Conservation (phyloP, 2,888 invertebrate genomes). For the Ectemnius lituratus region DNA sequence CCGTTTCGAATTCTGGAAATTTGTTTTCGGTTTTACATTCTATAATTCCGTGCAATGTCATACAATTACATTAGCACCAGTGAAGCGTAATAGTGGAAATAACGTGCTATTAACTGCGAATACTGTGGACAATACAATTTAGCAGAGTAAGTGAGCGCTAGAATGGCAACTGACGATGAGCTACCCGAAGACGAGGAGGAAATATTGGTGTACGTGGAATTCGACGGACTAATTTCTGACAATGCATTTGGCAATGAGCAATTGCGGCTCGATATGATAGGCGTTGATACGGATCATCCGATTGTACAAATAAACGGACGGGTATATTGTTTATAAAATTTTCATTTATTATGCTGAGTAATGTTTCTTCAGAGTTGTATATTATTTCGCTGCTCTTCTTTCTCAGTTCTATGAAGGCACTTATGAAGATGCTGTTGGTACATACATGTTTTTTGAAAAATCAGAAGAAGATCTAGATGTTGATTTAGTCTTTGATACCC, state of each 20-base stretch:
- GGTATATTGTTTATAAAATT: slow-evolving; percentile 71
- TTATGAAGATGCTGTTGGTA: slow-evolving; percentile 85
- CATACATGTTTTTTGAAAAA: slow-evolving; percentile 86
- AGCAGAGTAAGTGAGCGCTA: not conserved
- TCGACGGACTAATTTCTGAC: slow-evolving; percentile 79
- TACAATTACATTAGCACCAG: no score
- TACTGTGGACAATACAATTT: no score
- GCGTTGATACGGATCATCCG: slow-evolving; percentile 82
- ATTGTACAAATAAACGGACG: slow-evolving; percentile 85
- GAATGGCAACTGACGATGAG: slow-evolving; percentile 59
- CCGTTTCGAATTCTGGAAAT: no score
- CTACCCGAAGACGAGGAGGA: slow-evolving; percentile 80
- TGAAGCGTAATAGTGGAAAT: no score
- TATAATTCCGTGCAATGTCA: no score
- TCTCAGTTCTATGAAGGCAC: slow-evolving; percentile 80
- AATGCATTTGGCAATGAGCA: slow-evolving; percentile 79
- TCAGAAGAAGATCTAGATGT: slow-evolving; percentile 77
- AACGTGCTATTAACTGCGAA: no score
- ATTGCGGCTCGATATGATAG: slow-evolving; percentile 81
- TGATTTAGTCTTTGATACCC: slow-evolving; percentile 78
- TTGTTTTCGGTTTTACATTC: no score
- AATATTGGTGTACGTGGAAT: slow-evolving; percentile 81
- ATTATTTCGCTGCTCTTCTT: slow-evolving; percentile 26
- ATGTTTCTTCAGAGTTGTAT: not conserved
- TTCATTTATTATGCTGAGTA: not conserved